Evolutionary conservation across 2,113 vertebrate species (phyloP).

Genomic region (Corvus moneduloides): DNA sequence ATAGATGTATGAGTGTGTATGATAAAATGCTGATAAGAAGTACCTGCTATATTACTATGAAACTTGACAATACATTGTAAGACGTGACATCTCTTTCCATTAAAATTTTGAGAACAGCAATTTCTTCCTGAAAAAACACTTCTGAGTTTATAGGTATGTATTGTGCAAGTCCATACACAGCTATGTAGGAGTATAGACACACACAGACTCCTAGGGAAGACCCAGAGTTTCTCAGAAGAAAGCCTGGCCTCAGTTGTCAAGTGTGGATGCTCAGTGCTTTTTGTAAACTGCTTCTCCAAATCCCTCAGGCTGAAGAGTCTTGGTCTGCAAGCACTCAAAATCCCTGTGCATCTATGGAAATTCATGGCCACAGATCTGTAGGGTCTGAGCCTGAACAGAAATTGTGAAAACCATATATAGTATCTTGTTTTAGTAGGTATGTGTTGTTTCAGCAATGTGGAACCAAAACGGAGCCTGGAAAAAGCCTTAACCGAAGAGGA

Average conservation of each 20-base stretch:
- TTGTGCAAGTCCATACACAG: not conserved
- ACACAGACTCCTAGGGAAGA: not conserved
- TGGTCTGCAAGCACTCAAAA: not conserved
- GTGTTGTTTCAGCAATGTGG: not conserved
- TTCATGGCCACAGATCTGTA: rapidly evolving
- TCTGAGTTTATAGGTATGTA: not conserved
- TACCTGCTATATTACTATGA: not conserved
- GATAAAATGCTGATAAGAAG: conserved; percentile 25
- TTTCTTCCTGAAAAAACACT: not conserved
- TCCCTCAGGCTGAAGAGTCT: not conserved
- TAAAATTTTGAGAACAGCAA: conserved; percentile 28
- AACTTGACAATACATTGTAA: conserved; percentile 18
- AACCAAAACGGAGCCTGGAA: not conserved
- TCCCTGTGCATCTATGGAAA: not conserved
- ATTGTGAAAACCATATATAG: not conserved
- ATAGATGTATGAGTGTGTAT: not conserved
- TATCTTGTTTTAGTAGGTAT: not conserved
- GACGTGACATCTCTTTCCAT: not conserved
- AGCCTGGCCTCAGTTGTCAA: not conserved
- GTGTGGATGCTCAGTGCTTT: not conserved
- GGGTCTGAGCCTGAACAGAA: not conserved
- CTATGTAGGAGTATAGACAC: rapidly evolving
- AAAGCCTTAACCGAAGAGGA: not conserved
- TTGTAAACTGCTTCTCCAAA: not conserved
- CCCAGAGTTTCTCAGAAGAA: not conserved